A percentile compares a stretch with the other conserved stretches of the same genome.
phyloP scores from a whole-genome alignment of 2,888 invertebrate species.

The Elmis aenea region DNA sequence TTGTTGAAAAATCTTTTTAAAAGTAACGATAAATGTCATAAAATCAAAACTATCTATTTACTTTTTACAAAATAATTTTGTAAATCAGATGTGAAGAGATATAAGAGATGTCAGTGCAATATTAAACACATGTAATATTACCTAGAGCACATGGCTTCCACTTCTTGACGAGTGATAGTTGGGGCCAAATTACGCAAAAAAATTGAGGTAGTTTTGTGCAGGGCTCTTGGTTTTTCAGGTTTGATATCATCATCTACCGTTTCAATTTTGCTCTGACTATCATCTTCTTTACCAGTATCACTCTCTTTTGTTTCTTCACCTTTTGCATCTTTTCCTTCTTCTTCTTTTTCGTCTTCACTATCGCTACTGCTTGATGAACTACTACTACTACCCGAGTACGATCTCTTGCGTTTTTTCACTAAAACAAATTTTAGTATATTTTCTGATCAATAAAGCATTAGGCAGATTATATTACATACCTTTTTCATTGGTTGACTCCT shows the following conservation, averaged over 20 bases:
- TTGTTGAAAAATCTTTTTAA: too few relatives aligned
- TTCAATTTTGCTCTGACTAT: constrained; percentile 48
- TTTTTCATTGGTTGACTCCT: constrained; percentile 37
- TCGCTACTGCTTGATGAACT: constrained; percentile 47
- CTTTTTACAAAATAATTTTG: too few relatives aligned
- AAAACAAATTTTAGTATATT: constrained; percentile 5
- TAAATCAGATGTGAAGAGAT: too few relatives aligned
- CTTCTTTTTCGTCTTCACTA: constrained; percentile 37
- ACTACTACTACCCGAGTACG: constrained; percentile 51
- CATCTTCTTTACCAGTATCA: constrained; percentile 44
- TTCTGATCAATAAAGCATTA: neutral
- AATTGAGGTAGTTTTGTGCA: constrained; percentile 96
- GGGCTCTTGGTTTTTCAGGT: constrained; percentile 58
- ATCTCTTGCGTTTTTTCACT: constrained; percentile 47
- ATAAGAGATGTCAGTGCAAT: too few relatives aligned
- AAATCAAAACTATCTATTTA: neutral
- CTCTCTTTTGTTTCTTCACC: constrained; percentile 37
- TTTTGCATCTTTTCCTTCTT: constrained; percentile 29
- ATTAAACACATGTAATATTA: too few relatives aligned
- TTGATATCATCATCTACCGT: constrained; percentile 44
- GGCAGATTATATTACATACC: constrained; percentile 7
- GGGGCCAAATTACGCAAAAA: constrained; percentile 95
- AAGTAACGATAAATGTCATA: neutral
- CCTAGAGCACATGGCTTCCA: constrained; percentile 31
- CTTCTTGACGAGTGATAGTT: constrained; percentile 89